Evolutionary conservation across 2,113 vertebrate genomes (phyloP), one percentile per base, ranked within the genome.

Genomic region (Macquaria australasica): DNA sequence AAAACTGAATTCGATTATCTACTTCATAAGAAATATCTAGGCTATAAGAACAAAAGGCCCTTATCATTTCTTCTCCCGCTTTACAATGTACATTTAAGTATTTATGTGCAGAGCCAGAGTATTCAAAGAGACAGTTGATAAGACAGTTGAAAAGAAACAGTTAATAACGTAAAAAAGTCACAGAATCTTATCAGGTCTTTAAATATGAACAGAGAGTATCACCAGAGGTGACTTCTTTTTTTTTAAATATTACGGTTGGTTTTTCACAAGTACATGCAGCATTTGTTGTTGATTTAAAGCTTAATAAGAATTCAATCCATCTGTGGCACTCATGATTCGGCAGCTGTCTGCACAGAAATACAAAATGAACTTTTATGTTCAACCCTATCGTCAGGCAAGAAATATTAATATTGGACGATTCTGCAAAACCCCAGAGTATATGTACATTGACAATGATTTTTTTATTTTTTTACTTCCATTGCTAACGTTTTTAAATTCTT

Each of bases 1-100:
- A 64, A 73, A 72, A 83, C 50, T 48, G 60, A 82, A 87, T 86
- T 75, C 73, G 70, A 86, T 87, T 64, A 79, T 82, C 53, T 69
- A 59, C 83, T 88, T 86, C 73, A 74, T 84, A 69, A 69, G 64
- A 86, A 60, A 79, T 73, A 81, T 86, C 37, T 31, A 16, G 58
- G 67, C 45, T 73, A 53, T 58, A 45, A 58, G 28, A 77, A 81
- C 53, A 53, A 67, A 53, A 63, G 51, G 28, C 11, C 28, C 45
- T 73, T 63, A 81, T 86, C 43, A 71, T 56, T 73, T 77, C 31
- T 9, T 62, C 66, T 51, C 6, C 31, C 12, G 25, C 41, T 60
- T 45, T 51, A 58, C 60, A 68, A 16, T 16, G 2, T 15, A 66
- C 4, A 69, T 63, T 79, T 28, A n/a, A 45, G 5, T 66, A 63